phyloP scores from a whole-genome alignment of 2,797 vertebrate species.

The Melanotaenia maccullochi region DNA sequence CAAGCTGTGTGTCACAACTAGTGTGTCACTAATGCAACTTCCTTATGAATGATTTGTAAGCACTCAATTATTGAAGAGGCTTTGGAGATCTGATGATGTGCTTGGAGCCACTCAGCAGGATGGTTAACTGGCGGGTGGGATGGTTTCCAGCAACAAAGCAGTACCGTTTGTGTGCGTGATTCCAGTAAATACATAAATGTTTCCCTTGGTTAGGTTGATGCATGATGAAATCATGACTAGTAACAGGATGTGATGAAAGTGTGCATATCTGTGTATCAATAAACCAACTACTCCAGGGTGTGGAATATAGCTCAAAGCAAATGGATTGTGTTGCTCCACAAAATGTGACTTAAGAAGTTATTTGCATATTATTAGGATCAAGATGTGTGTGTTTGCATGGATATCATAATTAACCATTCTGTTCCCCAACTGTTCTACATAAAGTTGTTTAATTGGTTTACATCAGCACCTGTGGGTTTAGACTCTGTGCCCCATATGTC shows the following conservation, averaged over 20 bases:
- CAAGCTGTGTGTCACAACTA: slow-evolving; percentile 22
- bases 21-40: slow-evolving; percentile 34
- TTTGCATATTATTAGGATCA: slow-evolving; percentile 68
- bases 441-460: slow-evolving; percentile 70
- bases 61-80: slow-evolving; percentile 73
- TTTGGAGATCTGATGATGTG: slow-evolving; percentile 73
- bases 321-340: slow-evolving; percentile 59
- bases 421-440: slow-evolving; percentile 47
- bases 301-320: slow-evolving; percentile 49
- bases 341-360: slow-evolving; percentile 67
- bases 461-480: slow-evolving; percentile 66
- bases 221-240: slow-evolving; percentile 54
- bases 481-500: slow-evolving; percentile 40
- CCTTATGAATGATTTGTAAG: slow-evolving; percentile 79
- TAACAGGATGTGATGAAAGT: slow-evolving; percentile 54
- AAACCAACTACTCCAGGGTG: slow-evolving; percentile 39
- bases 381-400: slow-evolving; percentile 57
- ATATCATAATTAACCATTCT: slow-evolving; percentile 59
- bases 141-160: slow-evolving; percentile 45
- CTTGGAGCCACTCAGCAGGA: slow-evolving; percentile 37
- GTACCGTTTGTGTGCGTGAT: slow-evolving; percentile 35
- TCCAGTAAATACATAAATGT: slow-evolving; percentile 55
- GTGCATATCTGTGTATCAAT: slow-evolving; percentile 21
- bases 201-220: slow-evolving; percentile 41
- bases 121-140: slow-evolving; percentile 28